Conservation (phyloP, 2,113 vertebrate genomes). For the Bubo bubo region DNA sequence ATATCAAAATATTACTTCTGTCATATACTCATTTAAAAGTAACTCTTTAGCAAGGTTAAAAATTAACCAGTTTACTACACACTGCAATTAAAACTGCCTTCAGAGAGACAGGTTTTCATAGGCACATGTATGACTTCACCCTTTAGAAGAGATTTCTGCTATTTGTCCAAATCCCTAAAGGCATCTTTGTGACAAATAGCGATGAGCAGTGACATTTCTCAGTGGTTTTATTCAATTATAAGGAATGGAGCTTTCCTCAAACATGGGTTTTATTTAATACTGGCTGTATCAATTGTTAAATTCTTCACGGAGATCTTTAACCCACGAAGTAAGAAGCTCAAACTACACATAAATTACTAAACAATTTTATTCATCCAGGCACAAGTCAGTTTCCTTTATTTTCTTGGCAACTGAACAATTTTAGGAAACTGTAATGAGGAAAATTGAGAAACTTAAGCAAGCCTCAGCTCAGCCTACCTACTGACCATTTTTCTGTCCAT, state of each 20-base stretch:
- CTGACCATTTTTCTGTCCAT: background rate
- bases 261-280: background rate
- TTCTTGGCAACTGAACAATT: background rate
- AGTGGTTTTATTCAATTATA: constrained; percentile 18
- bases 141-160: background rate
- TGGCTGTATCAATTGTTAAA: background rate
- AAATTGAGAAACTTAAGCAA: background rate
- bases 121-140: background rate
- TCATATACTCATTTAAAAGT: background rate
- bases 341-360: background rate
- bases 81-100: background rate
- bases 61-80: background rate
- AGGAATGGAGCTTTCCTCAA: constrained; percentile 1
- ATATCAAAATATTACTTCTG: background rate
- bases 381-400: background rate
- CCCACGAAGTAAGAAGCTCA: background rate
- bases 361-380: background rate
- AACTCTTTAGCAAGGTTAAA: background rate
- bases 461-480: background rate
- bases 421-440: background rate
- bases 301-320: background rate
- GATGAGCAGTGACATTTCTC: constrained; percentile 26
- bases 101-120: background rate
- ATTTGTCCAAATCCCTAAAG: background rate
- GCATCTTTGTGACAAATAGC: background rate